These are phyloP conservation scores for Solen grandis DNA, from an alignment of 1,140 invertebrate genomes.

Conservation along the genomic window DNA sequence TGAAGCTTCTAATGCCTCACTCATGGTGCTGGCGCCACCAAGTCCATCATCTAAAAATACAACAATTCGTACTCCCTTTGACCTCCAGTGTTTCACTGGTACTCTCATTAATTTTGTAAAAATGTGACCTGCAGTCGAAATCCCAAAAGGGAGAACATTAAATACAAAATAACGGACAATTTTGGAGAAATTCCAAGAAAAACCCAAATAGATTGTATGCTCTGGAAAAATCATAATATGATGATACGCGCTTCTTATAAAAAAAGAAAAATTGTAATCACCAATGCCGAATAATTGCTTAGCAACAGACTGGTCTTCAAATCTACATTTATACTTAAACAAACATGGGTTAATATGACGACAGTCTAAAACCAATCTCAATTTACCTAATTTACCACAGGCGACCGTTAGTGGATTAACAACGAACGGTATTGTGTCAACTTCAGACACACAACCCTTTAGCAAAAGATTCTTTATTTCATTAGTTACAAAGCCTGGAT, in stretches of 20 bases:
- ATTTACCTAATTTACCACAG: not conserved
- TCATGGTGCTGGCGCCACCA: constrained; percentile 10
- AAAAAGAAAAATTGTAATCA: constrained; percentile 28
- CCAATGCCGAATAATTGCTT: constrained; percentile 11
- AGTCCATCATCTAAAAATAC: constrained; percentile 55
- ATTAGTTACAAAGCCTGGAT: not conserved
- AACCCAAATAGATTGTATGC: constrained; percentile 8
- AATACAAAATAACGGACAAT: constrained; percentile 1
- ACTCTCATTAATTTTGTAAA: constrained; percentile 51
- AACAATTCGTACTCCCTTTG: constrained; percentile 27
- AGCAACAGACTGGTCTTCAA: constrained; percentile 26
- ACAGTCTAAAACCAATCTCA: constrained; percentile 12
- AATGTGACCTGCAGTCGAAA: constrained; percentile 32
- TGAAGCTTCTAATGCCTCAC: not conserved
- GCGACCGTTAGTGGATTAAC: constrained; percentile 32
- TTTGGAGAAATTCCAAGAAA: not conserved
- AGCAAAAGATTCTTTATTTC: not conserved
- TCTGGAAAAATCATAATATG: constrained; percentile 21
- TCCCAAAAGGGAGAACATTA: constrained; percentile 19
- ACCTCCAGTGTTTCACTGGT: constrained; percentile 31
- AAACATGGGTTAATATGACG: constrained; percentile 9
- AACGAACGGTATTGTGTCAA: not conserved
- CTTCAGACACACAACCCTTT: constrained; percentile 3
- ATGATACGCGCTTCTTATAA: constrained; percentile 23
- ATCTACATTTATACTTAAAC: constrained; percentile 37